Percentiles rank a stretch among this genome's conserved stretches.
These are phyloP conservation scores for Chromobotia macracanthus DNA, from an alignment of 2,797 vertebrate genomes.

Conservation along the genomic window DNA sequence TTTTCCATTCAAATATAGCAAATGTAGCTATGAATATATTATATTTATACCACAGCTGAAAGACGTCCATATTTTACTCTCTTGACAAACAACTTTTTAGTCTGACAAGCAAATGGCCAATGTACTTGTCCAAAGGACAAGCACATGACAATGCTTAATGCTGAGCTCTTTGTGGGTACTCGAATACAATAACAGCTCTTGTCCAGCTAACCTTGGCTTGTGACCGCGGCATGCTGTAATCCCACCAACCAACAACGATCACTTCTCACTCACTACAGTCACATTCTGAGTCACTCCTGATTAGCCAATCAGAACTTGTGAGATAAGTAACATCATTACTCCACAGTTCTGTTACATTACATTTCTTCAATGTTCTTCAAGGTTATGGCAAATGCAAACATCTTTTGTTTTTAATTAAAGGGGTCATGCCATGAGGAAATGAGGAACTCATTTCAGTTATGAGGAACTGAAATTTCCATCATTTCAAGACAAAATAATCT, in stretches of 20 bases:
- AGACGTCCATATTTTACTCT: not conserved
- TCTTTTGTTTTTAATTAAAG: too few species aligned
- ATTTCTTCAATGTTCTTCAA: not conserved
- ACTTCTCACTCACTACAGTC: conserved; percentile 18
- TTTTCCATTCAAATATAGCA: too few species aligned
- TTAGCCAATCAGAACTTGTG: not conserved
- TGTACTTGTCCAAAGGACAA: not conserved
- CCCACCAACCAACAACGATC: conserved; percentile 25
- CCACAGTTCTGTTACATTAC: not conserved
- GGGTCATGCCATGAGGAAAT: too few species aligned
- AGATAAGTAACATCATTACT: not conserved
- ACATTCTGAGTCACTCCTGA: conserved; percentile 2
- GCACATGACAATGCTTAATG: not conserved
- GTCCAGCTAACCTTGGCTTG: conserved; percentile 42
- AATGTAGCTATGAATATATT: not conserved
- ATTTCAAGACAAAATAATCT: too few species aligned
- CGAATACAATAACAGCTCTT: conserved; percentile 46
- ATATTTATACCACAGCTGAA: not conserved
- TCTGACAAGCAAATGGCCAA: not conserved
- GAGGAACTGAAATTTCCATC: too few species aligned
- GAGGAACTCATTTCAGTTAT: too few species aligned
- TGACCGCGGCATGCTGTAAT: conserved; percentile 40
- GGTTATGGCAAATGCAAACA: too few species aligned
- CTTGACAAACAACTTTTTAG: not conserved
- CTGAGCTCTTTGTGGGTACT: conserved; percentile 13